Evolutionary conservation across 2,113 vertebrate genomes (phyloP).

Genomic region (Syngnathus floridae): DNA sequence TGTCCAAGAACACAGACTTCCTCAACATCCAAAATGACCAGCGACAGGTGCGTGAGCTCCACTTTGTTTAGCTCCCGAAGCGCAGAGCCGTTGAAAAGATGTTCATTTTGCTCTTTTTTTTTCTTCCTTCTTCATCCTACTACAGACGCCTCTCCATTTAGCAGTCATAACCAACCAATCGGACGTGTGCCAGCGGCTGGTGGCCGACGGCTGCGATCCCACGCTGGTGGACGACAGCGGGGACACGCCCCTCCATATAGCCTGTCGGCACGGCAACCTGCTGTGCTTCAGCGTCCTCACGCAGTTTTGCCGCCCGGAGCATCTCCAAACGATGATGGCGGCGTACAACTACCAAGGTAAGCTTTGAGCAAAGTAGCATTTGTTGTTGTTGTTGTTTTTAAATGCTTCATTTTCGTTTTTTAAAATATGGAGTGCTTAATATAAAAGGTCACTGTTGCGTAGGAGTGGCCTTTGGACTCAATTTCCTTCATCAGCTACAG

Average conservation of each 20-base stretch:
- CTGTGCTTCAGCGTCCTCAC: slow-evolving; percentile 81
- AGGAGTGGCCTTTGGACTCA: background rate
- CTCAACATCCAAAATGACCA: slow-evolving; percentile 89
- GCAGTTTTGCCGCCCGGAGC: slow-evolving; percentile 67
- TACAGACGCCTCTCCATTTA: slow-evolving; percentile 88
- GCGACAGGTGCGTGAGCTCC: slow-evolving; percentile 77
- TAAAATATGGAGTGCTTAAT: no score
- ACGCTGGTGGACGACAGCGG: slow-evolving; percentile 85
- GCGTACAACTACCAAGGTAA: slow-evolving; percentile 86
- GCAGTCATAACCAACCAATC: slow-evolving; percentile 90
- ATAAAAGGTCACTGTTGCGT: no score
- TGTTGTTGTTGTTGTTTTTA: background rate
- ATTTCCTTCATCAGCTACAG: background rate
- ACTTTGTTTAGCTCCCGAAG: background rate
- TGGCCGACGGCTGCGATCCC: slow-evolving; percentile 83
- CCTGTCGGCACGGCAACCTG: slow-evolving; percentile 87
- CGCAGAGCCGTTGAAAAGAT: background rate
- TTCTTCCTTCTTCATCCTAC: background rate
- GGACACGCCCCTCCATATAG: slow-evolving; percentile 89
- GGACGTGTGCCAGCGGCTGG: slow-evolving; percentile 76
- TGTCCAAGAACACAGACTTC: slow-evolving; percentile 75
- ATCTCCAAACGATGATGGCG: slow-evolving; percentile 74
- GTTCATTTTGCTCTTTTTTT: background rate
- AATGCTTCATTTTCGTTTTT: background rate
- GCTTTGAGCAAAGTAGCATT: background rate